phyloP scores from a whole-genome alignment of 2,113 vertebrate genomes.

The Aldabrachelys gigantea region DNA sequence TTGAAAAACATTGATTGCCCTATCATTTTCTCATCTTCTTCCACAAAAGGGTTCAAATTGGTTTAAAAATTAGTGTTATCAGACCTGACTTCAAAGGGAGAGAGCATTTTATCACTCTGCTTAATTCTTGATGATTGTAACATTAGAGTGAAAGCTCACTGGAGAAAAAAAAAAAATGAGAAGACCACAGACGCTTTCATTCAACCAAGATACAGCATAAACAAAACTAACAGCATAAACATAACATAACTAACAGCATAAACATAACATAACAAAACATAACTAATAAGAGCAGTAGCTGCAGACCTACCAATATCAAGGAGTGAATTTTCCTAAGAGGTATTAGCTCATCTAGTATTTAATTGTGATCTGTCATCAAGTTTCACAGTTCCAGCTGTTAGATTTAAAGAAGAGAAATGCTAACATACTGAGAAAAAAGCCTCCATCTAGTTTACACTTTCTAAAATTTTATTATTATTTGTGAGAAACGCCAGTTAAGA shows the following conservation, averaged over 20 bases:
- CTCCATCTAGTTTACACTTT: neutral
- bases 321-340: neutral
- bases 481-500: neutral
- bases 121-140: neutral
- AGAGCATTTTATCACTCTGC: neutral
- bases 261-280: neutral
- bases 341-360: neutral
- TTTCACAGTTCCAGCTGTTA: neutral
- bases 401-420: neutral
- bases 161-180: neutral
- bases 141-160: neutral
- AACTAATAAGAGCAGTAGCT: neutral
- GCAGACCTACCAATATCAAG: neutral
- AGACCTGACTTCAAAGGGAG: constrained; percentile 22
- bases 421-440: neutral
- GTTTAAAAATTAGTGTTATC: constrained; percentile 32
- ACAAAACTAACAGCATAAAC: too few species aligned
- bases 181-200: neutral
- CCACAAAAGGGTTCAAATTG: neutral
- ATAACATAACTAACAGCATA: too few species aligned
- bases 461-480: neutral
- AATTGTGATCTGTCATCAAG: neutral
- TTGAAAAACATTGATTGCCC: neutral
- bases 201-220: neutral
- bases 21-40: neutral